Base-by-base conservation (phyloP, 2,113 vertebrate species). In the Corvus moneduloides region DNA sequence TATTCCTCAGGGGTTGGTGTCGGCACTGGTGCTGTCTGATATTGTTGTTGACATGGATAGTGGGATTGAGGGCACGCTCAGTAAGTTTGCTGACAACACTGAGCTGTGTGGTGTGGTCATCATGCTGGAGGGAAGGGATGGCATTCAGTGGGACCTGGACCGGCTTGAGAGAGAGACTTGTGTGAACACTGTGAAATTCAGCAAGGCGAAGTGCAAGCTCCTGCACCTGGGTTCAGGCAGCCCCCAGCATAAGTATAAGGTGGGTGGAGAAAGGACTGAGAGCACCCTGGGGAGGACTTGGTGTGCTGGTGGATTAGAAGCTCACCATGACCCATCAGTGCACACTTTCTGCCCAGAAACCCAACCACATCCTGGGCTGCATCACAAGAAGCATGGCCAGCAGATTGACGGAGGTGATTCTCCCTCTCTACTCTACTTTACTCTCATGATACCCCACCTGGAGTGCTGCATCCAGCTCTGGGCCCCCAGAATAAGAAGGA, bases 31-130 rank as follows among this genome's bases (percentile, higher is more conserved):
- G n/a, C 33, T 69, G 46, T 54, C 37, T 23, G 28, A 8, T 7
- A 7, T 66, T 37, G 35, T 16, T n/a, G 11, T 33, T 87, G 63
- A 33, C 23, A 4, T 10, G 33, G 63, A 24, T 12, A 13, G 39
- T 66, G 33, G 63, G 22, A 62, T 54, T 0, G 0, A 39, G 5
- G 39, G 48, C 16, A 20, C 2, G 3, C 28, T 62, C 23, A 13
- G 18, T 23, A n/a, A 28, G 23, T 78, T 54, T 78, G 22, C 33
- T n/a, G 14, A 5, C 23, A 10, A 0, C 21, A 23, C 22, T 0
- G 4, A 44, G 22, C 46, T 61, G 9, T 77, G 46, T 37, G 23
- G 15, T 54, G 7, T 39, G 46, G 16, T 52, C 13, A 10, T 39
- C 14, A 10, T 37, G 33, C 46, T 46, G 22, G 32, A 52, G 46